Base-by-base conservation (phyloP, 35 echinoderm and acorn worm species). In the Ophiothrix spiculata region DNA sequence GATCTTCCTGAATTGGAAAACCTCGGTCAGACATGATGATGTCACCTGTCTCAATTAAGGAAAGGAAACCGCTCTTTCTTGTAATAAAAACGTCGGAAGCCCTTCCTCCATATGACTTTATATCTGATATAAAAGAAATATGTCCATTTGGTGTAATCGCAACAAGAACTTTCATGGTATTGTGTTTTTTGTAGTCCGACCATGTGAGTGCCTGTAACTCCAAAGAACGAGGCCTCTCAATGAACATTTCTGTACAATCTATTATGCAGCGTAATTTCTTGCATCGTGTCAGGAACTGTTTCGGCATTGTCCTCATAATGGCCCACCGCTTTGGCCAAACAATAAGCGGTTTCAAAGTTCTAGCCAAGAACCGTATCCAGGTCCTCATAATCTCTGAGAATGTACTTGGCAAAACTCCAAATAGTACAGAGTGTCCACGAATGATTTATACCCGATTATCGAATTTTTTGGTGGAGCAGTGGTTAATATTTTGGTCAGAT, bases 1-100 rank as follows among this genome's bases (percentile, higher is more conserved):
- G 82, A 35, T 89, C 91, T 79, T 93, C 91, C 77, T 85, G 77
- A 38, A 93, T 85, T 0, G 56, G 23, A 80, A 93, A 89, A 36
- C 86, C 91, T 31, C 91, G 60, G 38, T 93, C 87, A n/a, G 91
- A 80, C 36, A 93, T 75, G 14, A 93, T 83, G 31, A 73, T 49
- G 77, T 93, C 87, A 1, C 80, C 64, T 40, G 80, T 80, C 16
- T 93, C 91, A 32, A 93, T 28, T 29, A 93, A 36, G 46, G 79
- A n/a, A 36, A 93, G 56, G 41, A 89, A 80, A 0, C 81, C 75
- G 29, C 82, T 87, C 16, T 89, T 49, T 39, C 74, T 64, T 33
- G 82, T 79, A 81, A 86, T 86, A 64, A 33, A 40, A 0, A 90
- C 86, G 84, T 93, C 80, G 35, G 86, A 89, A 1, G 84, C 79